These are phyloP conservation scores for Agrenia bidenticulata DNA, from an alignment of 2,888 invertebrate species.

Conservation along the genomic window DNA sequence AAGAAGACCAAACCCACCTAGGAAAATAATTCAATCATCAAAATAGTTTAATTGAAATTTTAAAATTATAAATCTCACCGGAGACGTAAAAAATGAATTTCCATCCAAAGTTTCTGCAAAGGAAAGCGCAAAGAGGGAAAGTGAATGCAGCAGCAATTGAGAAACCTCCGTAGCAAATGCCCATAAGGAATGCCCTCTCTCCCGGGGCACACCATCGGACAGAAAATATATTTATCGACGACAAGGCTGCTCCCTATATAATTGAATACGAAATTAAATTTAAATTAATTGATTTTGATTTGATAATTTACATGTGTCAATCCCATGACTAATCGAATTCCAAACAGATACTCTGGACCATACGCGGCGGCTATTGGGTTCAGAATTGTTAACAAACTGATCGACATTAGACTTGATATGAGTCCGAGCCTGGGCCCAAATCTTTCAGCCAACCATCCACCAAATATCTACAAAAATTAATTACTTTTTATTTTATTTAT, in stretches of 20 bases:
- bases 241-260: constrained; percentile 49
- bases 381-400: constrained; percentile 58
- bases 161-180: constrained; percentile 58
- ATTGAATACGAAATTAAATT: not conserved
- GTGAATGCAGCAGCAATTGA: constrained; percentile 59
- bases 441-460: constrained; percentile 58
- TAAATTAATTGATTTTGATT: constrained; percentile 31
- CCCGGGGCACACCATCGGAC: constrained; percentile 57
- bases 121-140: constrained; percentile 62
- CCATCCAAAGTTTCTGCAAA: constrained; percentile 66
- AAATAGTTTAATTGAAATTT: constrained; percentile 8
- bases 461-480: constrained; percentile 54
- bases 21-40: constrained; percentile 49
- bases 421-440: constrained; percentile 58
- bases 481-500: not conserved
- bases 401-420: constrained; percentile 55
- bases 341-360: constrained; percentile 56
- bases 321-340: constrained; percentile 58
- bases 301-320: constrained; percentile 60
- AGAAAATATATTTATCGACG: constrained; percentile 50
- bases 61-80: constrained; percentile 55
- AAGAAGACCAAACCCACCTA: constrained; percentile 57
- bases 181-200: constrained; percentile 57
- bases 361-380: constrained; percentile 58
- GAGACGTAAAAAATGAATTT: constrained; percentile 64